Percentiles rank a stretch among this genome's conserved stretches.
phyloP scores from a whole-genome alignment of 1,140 invertebrate species.

The Musca domestica region DNA sequence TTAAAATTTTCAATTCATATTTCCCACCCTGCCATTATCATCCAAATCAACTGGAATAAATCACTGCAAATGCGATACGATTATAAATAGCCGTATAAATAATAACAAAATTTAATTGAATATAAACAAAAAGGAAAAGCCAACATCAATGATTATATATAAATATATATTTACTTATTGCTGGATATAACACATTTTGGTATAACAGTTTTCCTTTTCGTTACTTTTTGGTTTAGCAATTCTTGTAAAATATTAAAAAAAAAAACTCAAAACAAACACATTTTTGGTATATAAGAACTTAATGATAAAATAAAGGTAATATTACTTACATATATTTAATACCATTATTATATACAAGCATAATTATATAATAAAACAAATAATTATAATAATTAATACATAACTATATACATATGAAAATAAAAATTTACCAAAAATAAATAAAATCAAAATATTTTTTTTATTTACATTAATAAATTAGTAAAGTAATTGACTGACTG shows the following conservation, averaged over 20 bases:
- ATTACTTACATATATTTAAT: slow-evolving; percentile 22
- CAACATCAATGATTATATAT: too few relatives aligned
- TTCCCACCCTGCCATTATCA: too few relatives aligned
- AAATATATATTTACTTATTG: too few relatives aligned
- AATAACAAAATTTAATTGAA: too few relatives aligned
- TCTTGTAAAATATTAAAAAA: slow-evolving; percentile 26
- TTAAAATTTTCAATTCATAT: too few relatives aligned
- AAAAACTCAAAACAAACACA: slow-evolving; percentile 6
- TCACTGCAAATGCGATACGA: too few relatives aligned
- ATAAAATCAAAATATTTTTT: slow-evolving; percentile 29
- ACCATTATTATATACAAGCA: slow-evolving; percentile 25
- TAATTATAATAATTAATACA: slow-evolving; percentile 34
- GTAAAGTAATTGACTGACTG: slow-evolving; percentile 12
- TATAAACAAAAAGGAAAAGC: too few relatives aligned
- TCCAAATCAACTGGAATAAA: too few relatives aligned
- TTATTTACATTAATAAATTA: slow-evolving; percentile 5
- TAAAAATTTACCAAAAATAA: slow-evolving; percentile 35
- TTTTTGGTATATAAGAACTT: neutral
- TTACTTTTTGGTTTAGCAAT: slow-evolving; percentile 24
- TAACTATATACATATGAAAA: slow-evolving; percentile 35
- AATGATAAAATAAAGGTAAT: slow-evolving; percentile 5
- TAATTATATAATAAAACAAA: slow-evolving; percentile 29
- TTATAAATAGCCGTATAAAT: too few relatives aligned
- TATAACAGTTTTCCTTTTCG: neutral
- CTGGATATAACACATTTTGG: neutral